Evolutionary conservation across 1,140 invertebrate species (phyloP), one percentile per base, ranked within the genome.

Genomic region (Diabrotica virgifera): DNA sequence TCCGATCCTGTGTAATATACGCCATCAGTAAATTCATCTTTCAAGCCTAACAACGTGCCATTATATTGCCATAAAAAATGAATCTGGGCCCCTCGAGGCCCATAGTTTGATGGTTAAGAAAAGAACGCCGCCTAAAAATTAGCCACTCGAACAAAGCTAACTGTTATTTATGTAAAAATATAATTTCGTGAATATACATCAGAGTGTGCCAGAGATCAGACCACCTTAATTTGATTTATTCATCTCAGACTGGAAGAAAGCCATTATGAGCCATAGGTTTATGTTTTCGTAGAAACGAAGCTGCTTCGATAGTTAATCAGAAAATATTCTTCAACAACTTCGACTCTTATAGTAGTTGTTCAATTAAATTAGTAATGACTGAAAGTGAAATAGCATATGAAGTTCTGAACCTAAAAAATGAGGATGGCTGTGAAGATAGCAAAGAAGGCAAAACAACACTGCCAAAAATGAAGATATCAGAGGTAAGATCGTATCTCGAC

Each of bases 41-140:
- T 37, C 46, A 37, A 50, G 58, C 12, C n/a, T 14, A 59, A 35
- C 37, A 59, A 59, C 58, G n/a, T 59, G 58, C 58, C 50, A 59
- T 59, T 59, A 59, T 59, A 59, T 59, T 59, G 38, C 58, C 58
- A 40, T 59, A 59, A 59, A 59, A 59, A 59, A 38, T 36, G 56
- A 59, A 36, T 51, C 38, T 38, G 13, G 12, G 38, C 9, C 37
- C 46, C 58, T 38, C 13, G 9, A 9, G 58, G 58, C 13, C 38
- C 12, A 14, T 59, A 59, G 58, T 59, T 59, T 59, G 58, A 46
- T 10, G 40, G 8, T 46, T n/a, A 46, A 46, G 58, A 14, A 13
- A 51, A 46, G 46, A 35, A 59, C 24, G 38, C 58, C 58, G 58
- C 58, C 58, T 59, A 59, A 59, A 59, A 59, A 59, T 59, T 59